Evolutionary conservation across 2,888 invertebrate genomes (phyloP), one percentile per base, ranked within the genome.

Genomic region (Diachrysia chrysitis): DNA sequence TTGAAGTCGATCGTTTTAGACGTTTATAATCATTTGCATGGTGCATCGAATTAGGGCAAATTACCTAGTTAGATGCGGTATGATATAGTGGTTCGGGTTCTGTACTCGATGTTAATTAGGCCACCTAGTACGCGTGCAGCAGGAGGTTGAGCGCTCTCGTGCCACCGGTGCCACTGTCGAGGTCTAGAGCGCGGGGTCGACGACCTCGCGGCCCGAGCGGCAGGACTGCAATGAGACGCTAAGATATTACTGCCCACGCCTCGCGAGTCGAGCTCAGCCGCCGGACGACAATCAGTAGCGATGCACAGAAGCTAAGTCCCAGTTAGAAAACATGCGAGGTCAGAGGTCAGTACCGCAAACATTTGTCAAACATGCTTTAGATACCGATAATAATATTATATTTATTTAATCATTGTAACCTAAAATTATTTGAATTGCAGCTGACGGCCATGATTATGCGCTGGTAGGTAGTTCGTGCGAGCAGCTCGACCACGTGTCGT

Each of bases 161-260:
- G 46, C 19, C 48, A 48, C 10, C 10, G n/a, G n/a, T n/a, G n/a
- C n/a, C n/a, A n/a, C n/a, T n/a, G 48, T 14, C 48, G 48, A 51
- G 21, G 48, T 51, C 48, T 51, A 21, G 48, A 51, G 48, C 48
- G 48, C 21, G 48, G 21, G 48, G 48, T 21, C 48, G 48, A 12
- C 4, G 48, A 51, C 48, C 48, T 12, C 21, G 48, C n/a, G n/a
- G n/a, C 19, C 19, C 48, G 21, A 51, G 48, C 48, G 48, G 17
- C 2, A 51, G 48, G 48, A 51, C 19, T 51, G 21, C 48, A 51
- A 19, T 51, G 19, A 51, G 48, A 51, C 19, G 48, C 48, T 21
- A 12, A 21, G 21, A 10, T 21, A 21, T 17, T 21, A 21, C 48
- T 21, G 48, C 48, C 48, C 48, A 51, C 48, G 48, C 21, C 21